Conservation (phyloP, 64 coral and sea anemone species). For the Dendronephthya gigantea region DNA sequence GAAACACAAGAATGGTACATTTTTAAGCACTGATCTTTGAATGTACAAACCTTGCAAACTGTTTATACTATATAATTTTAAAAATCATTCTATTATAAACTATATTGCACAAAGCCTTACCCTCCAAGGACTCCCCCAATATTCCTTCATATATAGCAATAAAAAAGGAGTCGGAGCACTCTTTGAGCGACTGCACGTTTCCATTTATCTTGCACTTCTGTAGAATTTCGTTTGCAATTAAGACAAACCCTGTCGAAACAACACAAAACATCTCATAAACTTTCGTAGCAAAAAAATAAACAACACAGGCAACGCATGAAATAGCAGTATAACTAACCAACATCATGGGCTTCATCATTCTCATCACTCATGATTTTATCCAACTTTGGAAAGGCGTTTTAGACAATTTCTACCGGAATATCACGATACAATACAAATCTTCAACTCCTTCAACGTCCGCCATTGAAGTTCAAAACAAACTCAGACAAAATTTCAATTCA, state of each 20-base stretch:
- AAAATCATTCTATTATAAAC: background rate
- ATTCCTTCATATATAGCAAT: slow-evolving; percentile 48
- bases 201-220: slow-evolving; percentile 42
- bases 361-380: background rate
- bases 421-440: background rate
- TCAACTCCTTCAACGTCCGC: background rate
- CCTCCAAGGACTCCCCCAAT: slow-evolving; percentile 47
- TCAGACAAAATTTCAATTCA: background rate
- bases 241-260: slow-evolving; percentile 52
- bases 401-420: background rate
- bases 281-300: background rate
- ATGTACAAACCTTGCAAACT: too few relatives aligned
- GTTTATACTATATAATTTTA: background rate
- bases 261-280: background rate
- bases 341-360: background rate
- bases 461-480: background rate
- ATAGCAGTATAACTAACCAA: background rate
- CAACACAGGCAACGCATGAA: background rate
- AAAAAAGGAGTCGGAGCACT: slow-evolving; percentile 51
- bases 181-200: slow-evolving; percentile 22
- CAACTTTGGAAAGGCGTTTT: background rate
- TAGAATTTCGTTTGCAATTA: slow-evolving; percentile 59
- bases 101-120: slow-evolving; percentile 11
- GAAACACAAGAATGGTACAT: background rate
- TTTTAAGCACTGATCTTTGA: background rate